Evolutionary conservation across 1,140 invertebrate species (phyloP).

Genomic region (Drosophila nigrodunni): DNA sequence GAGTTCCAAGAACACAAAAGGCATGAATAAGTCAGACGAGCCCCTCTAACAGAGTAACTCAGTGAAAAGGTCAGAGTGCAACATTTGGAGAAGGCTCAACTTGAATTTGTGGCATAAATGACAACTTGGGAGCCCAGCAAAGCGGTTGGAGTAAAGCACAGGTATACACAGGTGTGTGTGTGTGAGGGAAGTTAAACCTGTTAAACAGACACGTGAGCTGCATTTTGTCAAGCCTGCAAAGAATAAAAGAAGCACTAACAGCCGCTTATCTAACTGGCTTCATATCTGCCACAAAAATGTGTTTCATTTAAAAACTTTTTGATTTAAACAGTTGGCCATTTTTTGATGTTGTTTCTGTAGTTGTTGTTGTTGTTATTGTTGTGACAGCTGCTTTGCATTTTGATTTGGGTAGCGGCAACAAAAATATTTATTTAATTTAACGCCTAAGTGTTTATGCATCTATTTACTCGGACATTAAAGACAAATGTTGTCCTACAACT

Average conservation of each 20-base stretch:
- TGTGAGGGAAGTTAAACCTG: constrained; percentile 5
- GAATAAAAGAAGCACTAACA: background rate
- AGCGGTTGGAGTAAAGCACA: background rate
- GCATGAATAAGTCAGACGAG: constrained; percentile 37
- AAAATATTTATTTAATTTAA: constrained; percentile 77
- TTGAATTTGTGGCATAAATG: constrained; percentile 55
- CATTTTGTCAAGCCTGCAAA: constrained; percentile 25
- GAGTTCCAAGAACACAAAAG: constrained; percentile 31
- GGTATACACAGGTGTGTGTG: background rate
- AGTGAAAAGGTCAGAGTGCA: constrained; percentile 55
- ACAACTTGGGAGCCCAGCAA: constrained; percentile 12
- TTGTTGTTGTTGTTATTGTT: constrained; percentile 17
- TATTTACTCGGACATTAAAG: constrained; percentile 51
- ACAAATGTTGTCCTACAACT: constrained; percentile 62
- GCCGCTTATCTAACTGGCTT: constrained; percentile 42
- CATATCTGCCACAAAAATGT: constrained; percentile 34
- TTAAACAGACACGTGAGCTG: constrained; percentile 29
- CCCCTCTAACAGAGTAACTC: constrained; percentile 18
- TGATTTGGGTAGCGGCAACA: constrained; percentile 61
- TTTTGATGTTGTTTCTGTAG: too few relatives aligned
- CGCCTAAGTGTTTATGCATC: constrained; percentile 26
- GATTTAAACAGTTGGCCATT: constrained; percentile 39
- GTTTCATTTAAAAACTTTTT: constrained; percentile 39
- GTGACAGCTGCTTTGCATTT: constrained; percentile 67
- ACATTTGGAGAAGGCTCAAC: constrained; percentile 32